Base-by-base conservation (phyloP, 1,140 invertebrate species). In the Drosophila novamexicana region DNA sequence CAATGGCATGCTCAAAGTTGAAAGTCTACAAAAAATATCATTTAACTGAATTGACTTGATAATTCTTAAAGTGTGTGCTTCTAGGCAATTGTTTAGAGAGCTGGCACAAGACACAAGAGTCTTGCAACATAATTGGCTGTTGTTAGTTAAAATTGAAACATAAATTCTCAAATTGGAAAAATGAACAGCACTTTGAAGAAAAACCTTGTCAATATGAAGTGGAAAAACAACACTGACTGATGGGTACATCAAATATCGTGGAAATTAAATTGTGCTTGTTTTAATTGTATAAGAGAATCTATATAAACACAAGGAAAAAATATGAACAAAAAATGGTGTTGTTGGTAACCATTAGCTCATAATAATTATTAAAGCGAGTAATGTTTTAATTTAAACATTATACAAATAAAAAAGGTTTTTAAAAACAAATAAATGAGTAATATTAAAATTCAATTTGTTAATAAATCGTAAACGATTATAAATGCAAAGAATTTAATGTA, bases 21-120 rank as follows among this genome's bases (percentile, higher is more conserved):
- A 62, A 77, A 65, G 75, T 74, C 53, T 45, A 6, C 57, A 59
- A 36, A 69, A 64, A 63, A 67, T 44, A 56, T 65, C 52, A 52
- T 85, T 76, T 64, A 72, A 77, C 47, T 36, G 50, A 73, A 73
- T 65, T 67, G 59, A 81, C 72, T 71, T 78, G 70, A 85, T 75
- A 85, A 85, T 75, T 73, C 75, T 65, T 45, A 67, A 45, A 59
- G 66, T 54, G 49, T 40, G 4, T 52, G 63, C 40, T 64, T 56
- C 34, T 34, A 54, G 75, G 37, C 42, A 68, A 49, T 64, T 69
- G 56, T 40, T 56, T 16, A 36, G 39, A 40, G 37, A 61, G 63
- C 36, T 75, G 52, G 29, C 54, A 56, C 69, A 72, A 77, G 56
- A 70, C 72, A 82, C 56, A 80, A 70, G 61, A 79, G 66, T 62